Evolutionary conservation across 2,113 vertebrate species (phyloP).

Genomic region (Coregonus clupeaformis): DNA sequence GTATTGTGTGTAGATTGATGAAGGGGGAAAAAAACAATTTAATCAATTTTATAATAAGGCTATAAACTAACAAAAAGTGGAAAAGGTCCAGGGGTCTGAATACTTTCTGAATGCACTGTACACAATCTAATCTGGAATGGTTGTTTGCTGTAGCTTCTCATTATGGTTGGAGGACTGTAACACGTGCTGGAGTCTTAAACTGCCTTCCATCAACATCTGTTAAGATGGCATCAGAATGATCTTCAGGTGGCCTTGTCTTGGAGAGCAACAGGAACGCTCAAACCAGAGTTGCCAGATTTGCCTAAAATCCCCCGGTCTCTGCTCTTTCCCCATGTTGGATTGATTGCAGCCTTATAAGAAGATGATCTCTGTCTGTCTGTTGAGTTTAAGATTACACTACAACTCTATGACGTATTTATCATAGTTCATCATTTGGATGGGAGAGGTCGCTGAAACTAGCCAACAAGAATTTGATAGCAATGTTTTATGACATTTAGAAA

Average conservation of each 20-base stretch:
- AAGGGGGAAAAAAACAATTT: too few relatives aligned
- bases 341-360: not conserved
- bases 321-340: slow-evolving; percentile 19
- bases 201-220: slow-evolving; percentile 50
- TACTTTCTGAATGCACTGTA: too few relatives aligned
- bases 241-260: slow-evolving; percentile 38
- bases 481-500: too few relatives aligned
- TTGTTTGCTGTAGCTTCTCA: too few relatives aligned
- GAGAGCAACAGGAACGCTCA: slow-evolving; percentile 6
- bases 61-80: too few relatives aligned
- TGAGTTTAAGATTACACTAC: slow-evolving; percentile 3
- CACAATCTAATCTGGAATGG: too few relatives aligned
- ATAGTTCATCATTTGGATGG: too few relatives aligned
- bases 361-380: not conserved
- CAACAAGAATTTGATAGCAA: not conserved
- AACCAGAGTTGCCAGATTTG: slow-evolving; percentile 5
- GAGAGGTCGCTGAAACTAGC: too few relatives aligned
- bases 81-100: too few relatives aligned
- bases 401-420: too few relatives aligned
- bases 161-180: slow-evolving; percentile 18
- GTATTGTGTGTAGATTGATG: too few relatives aligned
- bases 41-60: too few relatives aligned
- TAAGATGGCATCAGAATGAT: slow-evolving; percentile 41
- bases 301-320: not conserved
- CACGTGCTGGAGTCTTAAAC: slow-evolving; percentile 39